phyloP scores from a whole-genome alignment of 1,140 invertebrate species.

The Brachystomella parvula region DNA sequence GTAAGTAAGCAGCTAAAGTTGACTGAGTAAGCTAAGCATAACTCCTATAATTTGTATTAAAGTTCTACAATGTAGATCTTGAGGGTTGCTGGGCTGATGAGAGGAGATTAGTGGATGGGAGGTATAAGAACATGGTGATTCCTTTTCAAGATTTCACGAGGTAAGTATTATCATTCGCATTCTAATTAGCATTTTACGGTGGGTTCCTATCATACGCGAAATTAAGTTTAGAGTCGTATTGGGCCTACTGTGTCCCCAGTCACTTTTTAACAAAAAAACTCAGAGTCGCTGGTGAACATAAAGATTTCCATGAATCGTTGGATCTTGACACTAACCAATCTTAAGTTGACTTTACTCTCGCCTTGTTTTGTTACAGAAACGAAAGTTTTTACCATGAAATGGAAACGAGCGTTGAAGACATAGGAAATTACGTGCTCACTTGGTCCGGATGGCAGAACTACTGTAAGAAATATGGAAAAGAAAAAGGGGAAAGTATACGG shows the following conservation, averaged over 20 bases:
- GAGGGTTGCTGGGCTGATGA: slow-evolving; percentile 26
- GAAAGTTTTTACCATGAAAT: slow-evolving; percentile 30
- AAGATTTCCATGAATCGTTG: too few species aligned
- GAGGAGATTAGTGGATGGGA: slow-evolving; percentile 30
- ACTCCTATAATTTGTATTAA: not conserved
- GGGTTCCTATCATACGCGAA: too few species aligned
- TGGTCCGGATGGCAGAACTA: slow-evolving; percentile 30
- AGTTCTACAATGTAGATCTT: slow-evolving; percentile 27
- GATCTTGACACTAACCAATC: too few species aligned
- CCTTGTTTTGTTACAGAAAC: slow-evolving; percentile 18
- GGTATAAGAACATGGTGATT: slow-evolving; percentile 24
- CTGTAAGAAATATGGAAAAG: slow-evolving; percentile 22
- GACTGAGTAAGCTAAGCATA: not conserved
- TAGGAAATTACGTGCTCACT: slow-evolving; percentile 21
- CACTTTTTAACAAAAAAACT: too few species aligned
- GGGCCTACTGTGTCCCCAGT: not conserved
- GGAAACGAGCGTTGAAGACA: slow-evolving; percentile 21
- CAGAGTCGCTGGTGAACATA: too few species aligned
- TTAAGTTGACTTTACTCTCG: too few species aligned
- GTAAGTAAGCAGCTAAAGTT: not conserved
- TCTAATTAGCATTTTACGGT: too few species aligned
- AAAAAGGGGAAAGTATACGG: slow-evolving; percentile 14
- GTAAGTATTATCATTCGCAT: not conserved
- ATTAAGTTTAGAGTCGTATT: not conserved
- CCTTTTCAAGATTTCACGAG: slow-evolving; percentile 25